phyloP scores from a whole-genome alignment of 2,797 vertebrate species.

The Gambelia wislizenii region DNA sequence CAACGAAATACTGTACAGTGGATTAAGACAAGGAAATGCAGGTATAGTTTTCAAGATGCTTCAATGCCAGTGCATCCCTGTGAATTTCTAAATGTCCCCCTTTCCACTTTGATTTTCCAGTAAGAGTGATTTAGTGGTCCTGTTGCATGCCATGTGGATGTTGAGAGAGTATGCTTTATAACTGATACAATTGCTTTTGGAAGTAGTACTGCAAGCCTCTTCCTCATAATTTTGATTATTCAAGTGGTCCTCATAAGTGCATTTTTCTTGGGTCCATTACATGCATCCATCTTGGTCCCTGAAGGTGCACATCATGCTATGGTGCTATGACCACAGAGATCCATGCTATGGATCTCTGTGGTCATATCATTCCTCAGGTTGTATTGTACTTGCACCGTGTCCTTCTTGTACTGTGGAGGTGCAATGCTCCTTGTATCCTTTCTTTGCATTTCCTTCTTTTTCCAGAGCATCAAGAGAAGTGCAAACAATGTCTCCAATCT shows the following conservation, averaged over 20 bases:
- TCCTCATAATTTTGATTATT: accelerated
- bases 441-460: neutral
- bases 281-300: too few species aligned
- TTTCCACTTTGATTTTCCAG: neutral
- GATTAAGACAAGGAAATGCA: neutral
- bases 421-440: neutral
- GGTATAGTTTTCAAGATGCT: neutral
- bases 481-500: neutral
- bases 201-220: neutral
- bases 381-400: neutral
- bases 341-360: neutral
- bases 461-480: neutral
- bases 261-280: neutral
- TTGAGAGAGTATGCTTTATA: neutral
- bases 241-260: neutral
- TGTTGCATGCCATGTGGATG: neutral
- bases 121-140: neutral
- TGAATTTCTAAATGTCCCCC: neutral
- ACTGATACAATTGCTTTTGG: neutral
- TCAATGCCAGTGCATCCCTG: neutral
- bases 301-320: neutral
- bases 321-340: too few species aligned
- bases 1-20: neutral
- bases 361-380: neutral
- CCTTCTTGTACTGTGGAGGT: neutral